Evolutionary conservation across 2,888 invertebrate species (phyloP), one percentile per base, ranked within the genome.

Genomic region (Lasioglossum zephyrum): DNA sequence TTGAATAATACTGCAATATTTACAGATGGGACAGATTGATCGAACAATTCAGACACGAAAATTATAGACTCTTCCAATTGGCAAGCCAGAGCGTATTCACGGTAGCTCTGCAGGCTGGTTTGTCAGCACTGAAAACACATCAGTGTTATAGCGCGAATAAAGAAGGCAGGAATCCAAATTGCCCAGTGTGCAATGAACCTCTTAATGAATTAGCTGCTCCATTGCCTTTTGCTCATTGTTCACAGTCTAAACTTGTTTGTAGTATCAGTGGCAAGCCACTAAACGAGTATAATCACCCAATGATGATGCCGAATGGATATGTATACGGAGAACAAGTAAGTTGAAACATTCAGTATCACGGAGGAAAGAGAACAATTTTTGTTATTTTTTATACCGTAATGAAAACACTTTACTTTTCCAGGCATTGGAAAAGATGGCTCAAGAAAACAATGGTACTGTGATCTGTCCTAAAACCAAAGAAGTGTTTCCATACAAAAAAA

Each of bases 261-360:
- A 96, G 97, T 94, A 97, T 99, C 92, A 98, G 98, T 85, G 98
- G 98, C 47, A 96, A 97, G 92, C 98, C 99, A 74, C 96, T 99
- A 93, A 99, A 99, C 96, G 99, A 99, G 95, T 98, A 99, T 95
- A 99, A 99, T 96, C 98, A 98, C 92, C 99, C 99, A 18, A 98
- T 99, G 97, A 99, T 99, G 97, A 96, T 99, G 95, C 99, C 99
- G 87, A 99, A 99, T 96, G 99, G 99, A 81, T 98, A 98, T 95
- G 99, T 99, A 84, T 99, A 99, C 94, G 99, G 99, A 16, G 98
- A 98, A 95, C 97, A 98, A 96, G 98, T 98, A 92, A 95, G 92
- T 89, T 18, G 53, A 84, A 74, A 31, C 39, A n/a, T 63, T 83
- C 60, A 8, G 73, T 72, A 70, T 66, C 69, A 26, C 11, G 39